Evolutionary conservation across 2,797 vertebrate genomes (phyloP), one percentile per base, ranked within the genome.

Genomic region (Parauchenoglanis punctatus): DNA sequence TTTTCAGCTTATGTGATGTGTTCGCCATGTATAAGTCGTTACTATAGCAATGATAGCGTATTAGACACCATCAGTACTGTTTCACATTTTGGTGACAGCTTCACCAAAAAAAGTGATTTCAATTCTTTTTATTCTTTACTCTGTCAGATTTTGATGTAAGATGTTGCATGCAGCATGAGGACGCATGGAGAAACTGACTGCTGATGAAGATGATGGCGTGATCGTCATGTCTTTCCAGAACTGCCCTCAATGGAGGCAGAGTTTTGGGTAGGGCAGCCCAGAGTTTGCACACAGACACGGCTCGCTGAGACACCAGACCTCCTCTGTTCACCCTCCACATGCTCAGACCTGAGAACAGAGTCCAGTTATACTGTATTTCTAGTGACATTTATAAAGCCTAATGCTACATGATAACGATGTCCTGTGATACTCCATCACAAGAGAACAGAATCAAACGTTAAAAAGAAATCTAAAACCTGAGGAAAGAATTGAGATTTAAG

Each of bases 161-260:
- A 67, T 56, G 25, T 63, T 44, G 35, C 11, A 72, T 44, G 23
- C 3, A 78, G 52, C 15, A 59, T 65, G 59, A 23, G 70, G 77
- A 67, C 23, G 12, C 6, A 15, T 61, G 58, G 78, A 83, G 65
- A 87, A 46, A 84, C 86, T 70, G 89, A 96, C 95, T 94, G 8
- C 92, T 94, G 89, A 96, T 94, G 67, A 96, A 96, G 90, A 96
- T 91, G 90, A 96, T 96, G 35, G 91, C 94, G 5, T 96, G 94
- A 89, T 96, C 95, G 0, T 92, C 92, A 23, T 85, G 87, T 76
- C 96, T 95, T 92, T 96, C 95, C 76, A 96, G 88, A 72, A 96
- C 95, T 0, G 96, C 95, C 0, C 91, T 91, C 46, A 96, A 87
- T 0, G 56, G 89, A 52, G 87, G 81, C 28, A 96, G 91, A 59